Evolutionary conservation across 2,113 vertebrate genomes (phyloP), one percentile per base, ranked within the genome.

Genomic region (Panthera tigris): DNA sequence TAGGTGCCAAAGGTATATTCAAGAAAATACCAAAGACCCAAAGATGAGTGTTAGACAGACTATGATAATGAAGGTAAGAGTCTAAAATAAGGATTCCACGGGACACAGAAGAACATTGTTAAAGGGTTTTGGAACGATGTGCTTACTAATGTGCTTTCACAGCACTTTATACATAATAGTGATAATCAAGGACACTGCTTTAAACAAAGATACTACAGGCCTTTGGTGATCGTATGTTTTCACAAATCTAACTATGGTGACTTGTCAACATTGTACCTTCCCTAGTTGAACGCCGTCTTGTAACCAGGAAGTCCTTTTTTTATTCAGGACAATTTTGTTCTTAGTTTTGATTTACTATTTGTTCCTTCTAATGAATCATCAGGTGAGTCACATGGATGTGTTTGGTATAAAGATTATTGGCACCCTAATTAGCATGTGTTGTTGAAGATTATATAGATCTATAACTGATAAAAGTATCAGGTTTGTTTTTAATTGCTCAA

Each of bases 1-100:
- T 65, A 98, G 98, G 98, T 98, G 98, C 98, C 98, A 98, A 99
- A 99, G 98, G 98, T 98, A 96, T 90, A 91, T 36, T 94, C 96
- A 91, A 97, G 98, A 98, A 98, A 98, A 98, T 98, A 98, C 98
- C 98, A 98, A 98, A 98, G 98, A 99, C 98, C 98, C 98, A 98
- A 99, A 98, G 98, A 98, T 94, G 96, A 98, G 98, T 81, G 69
- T 61, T 97, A 97, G 89, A 96, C 93, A 84, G 94, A 96, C 93
- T 91, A 76, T 8, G 97, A 68, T 48, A 93, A 94, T 93, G 85
- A 98, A 98, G 94, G 65, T 84, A 79, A 93, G 97, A 92, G 92
- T 94, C 92, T 97, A 95, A 98, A 98, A 71, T 76, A 93, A 89
- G 93, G 94, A 71, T 97, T 97, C 94, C 96, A 98, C 87, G 96